phyloP scores from a whole-genome alignment of 2,888 invertebrate genomes.

The Caenorhabditis macrosperma region DNA sequence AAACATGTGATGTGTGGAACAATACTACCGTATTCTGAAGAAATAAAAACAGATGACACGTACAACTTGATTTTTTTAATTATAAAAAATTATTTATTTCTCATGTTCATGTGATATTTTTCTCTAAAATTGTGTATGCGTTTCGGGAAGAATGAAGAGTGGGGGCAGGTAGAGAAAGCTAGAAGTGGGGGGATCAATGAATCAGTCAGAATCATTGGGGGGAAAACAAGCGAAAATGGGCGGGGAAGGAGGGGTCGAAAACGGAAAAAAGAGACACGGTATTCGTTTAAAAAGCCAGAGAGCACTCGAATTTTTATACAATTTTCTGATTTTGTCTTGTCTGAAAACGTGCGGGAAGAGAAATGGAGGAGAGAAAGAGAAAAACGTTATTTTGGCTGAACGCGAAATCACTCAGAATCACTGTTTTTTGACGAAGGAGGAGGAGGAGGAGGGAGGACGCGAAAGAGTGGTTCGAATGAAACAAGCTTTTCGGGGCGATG shows the following conservation, averaged over 20 bases:
- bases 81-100: neutral
- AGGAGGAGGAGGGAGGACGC: neutral
- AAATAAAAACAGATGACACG: neutral
- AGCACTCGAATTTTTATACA: conserved; percentile 52
- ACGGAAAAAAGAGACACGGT: neutral
- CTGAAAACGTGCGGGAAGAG: neutral
- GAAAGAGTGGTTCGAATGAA: conserved; percentile 5
- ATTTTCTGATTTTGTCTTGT: neutral
- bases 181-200: neutral
- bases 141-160: neutral
- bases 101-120: neutral
- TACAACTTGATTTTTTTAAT: neutral
- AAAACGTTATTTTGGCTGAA: neutral
- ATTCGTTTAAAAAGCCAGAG: conserved; percentile 1
- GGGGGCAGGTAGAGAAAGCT: neutral
- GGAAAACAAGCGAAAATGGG: conserved; percentile 2
- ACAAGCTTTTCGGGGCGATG: neutral
- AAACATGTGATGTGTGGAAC: no score
- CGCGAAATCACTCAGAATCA: conserved; percentile 23
- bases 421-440: no score
- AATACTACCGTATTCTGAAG: no score
- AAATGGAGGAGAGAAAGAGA: neutral
- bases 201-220: neutral
- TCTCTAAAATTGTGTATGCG: neutral
- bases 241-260: neutral